Conservation (phyloP, 2,113 vertebrate species). For the Lepisosteus oculatus region DNA sequence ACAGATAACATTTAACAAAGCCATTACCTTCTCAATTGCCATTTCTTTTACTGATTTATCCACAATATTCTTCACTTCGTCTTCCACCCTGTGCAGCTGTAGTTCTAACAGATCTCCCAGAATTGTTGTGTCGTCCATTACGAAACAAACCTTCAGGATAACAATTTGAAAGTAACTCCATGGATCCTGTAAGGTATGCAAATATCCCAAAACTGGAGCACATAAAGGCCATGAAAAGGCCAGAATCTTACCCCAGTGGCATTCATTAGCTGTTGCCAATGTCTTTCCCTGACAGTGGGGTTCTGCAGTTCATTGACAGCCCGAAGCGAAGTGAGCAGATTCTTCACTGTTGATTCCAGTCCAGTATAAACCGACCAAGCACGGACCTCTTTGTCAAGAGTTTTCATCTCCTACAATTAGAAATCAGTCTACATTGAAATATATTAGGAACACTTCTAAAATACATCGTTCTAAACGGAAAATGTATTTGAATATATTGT, state of each 20-base stretch:
- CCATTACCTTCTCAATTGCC: slow-evolving; percentile 61
- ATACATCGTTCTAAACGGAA: too few species aligned
- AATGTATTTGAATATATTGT: too few species aligned
- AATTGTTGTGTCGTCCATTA: slow-evolving; percentile 58
- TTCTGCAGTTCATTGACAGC: slow-evolving; percentile 71
- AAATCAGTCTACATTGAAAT: neutral
- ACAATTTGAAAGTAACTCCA: too few species aligned
- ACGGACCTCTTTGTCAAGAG: slow-evolving; percentile 68
- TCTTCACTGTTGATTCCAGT: slow-evolving; percentile 61
- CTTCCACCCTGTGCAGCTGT: slow-evolving; percentile 66
- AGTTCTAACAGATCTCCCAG: slow-evolving; percentile 63
- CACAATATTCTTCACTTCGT: slow-evolving; percentile 72
- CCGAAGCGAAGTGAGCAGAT: slow-evolving; percentile 63
- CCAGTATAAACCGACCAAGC: slow-evolving; percentile 56
- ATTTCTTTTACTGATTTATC: slow-evolving; percentile 73
- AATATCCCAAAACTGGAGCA: neutral
- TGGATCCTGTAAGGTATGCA: too few species aligned
- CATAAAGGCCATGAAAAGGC: neutral
- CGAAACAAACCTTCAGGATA: slow-evolving; percentile 52
- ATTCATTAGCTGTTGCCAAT: slow-evolving; percentile 70
- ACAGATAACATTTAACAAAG: too few species aligned
- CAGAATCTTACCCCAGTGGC: slow-evolving; percentile 52
- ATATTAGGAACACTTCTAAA: neutral
- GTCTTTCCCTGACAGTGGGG: slow-evolving; percentile 52
- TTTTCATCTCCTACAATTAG: slow-evolving; percentile 60